Evolutionary conservation across 2,888 invertebrate species (phyloP), one percentile per base, ranked within the genome.

Genomic region (Hoplodrina blanda): DNA sequence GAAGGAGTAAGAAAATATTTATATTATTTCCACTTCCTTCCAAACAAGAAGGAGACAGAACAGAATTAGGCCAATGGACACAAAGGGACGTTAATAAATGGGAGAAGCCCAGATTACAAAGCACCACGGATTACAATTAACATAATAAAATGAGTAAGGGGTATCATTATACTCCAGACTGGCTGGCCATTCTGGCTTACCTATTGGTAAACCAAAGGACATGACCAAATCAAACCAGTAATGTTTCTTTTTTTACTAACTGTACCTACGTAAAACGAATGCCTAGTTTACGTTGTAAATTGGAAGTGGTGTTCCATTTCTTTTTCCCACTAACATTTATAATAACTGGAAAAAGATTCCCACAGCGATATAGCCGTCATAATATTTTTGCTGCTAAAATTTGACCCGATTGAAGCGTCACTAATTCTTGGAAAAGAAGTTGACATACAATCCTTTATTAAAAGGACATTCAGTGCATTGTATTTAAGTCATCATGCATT

Each of bases 401-500:
- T 5, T 13, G 3, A 20, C 17, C 13, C 25, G 13, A 19, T 41
- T 0, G 8, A 25, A 1, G 5, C 13, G 44, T 20, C 2, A 33
- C 19, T n/a, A 6, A 19, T 57, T 63, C 15, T 17, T 4, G 41
- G 25, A 52, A 56, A 33, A 15, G 2, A 60, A 50, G 25, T 55
- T 17, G 15, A 33, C 17, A 6, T 37, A n/a, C 11, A 53, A 33
- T 25, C 10, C 46, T n/a, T 30, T 15, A 17, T 70, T 37, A 41
- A 74, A 53, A n/a, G 6, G n/a, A 65, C 11, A 49, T 33, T 49
- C 17, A 44, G 15, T 52, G 17, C 50, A 46, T 15, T 30, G 13
- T 61, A 56, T 73, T 52, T 20, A 52, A 50, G 6, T 11, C n/a
- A 60, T 10, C 61, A 77, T 17, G 52, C 62, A 33, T 33, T 5